Base-by-base conservation (phyloP, 1,140 invertebrate genomes). In the Gerris buenoi region DNA sequence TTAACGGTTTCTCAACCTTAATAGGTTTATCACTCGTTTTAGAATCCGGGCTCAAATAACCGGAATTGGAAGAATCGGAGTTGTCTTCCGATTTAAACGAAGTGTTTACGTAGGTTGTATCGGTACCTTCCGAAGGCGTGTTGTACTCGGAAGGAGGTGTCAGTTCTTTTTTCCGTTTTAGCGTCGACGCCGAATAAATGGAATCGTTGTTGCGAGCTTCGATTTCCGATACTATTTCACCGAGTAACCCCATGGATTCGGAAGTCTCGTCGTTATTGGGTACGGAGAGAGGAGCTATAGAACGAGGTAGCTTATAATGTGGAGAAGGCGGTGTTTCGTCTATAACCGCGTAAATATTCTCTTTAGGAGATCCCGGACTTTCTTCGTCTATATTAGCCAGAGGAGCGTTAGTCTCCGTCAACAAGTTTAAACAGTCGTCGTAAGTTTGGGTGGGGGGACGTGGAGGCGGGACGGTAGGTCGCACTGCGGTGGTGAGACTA, bases 301-400 rank as follows among this genome's bases (percentile, higher is more conserved):
- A 15, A 23, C 57, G 56, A 29, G 68, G 69, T 27, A 65, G 27
- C 65, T 69, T 67, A 61, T 71, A 71, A 27, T 71, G 65, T 15
- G 28, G 33, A 0, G 84, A 81, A 2, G 79, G 77, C 1, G 75
- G 71, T 0, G 81, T 83, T 74, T 93, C 90, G 73, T 91, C 88
- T 61, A 93, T 93, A 0, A 90, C 86, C 1, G 89, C 89, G 73
- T 93, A 92, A 68, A 93, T 92, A 73, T 91, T 91, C 70, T 92
- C 90, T 27, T 70, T 77, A 46, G 73, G 77, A 1, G 77, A 76
- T 0, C 78, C 77, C 15, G 84, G 85, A 60, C 71, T 74, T 70
- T 85, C 83, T 70, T 87, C 84, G 28, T 81, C 80, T 27, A 87
- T 85, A 68, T 85, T 82, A 0, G 81, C 81, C 59, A 87, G 71